Base-by-base conservation (phyloP, 2,888 invertebrate species). In the Rotaria macrura region DNA sequence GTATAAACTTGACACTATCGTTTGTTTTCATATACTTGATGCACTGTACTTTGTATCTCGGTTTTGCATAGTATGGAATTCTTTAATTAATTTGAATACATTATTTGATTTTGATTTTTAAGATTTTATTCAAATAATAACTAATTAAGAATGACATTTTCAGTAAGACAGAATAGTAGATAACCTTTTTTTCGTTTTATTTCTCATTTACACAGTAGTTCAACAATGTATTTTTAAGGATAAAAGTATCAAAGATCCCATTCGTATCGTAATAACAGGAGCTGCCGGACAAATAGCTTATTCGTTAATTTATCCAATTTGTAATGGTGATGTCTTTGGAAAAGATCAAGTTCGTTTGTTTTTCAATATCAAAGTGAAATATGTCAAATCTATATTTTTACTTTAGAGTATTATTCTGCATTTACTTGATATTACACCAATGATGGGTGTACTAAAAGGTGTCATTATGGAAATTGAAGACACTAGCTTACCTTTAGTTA, bases 231-330 rank as follows among this genome's bases (percentile, higher is more conserved):
- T 23, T 40, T 43, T 47, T 25, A 29, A 83, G 43, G 10, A 49
- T 47, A 29, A 20, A 20, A 55, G 52, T 57, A 83, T 85, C 47
- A 57, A 83, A 49, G 74, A 87, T 86, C 95, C 96, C 90, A 94
- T 97, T 89, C 94, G 94, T 92, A 96, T 98, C 88, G 94, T 96
- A 87, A 95, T 99, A 52, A 99, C 98, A 85, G 99, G 99, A 87
- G 99, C 99, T 88, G 99, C 98, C 87, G 99, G 99, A 34, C 99
- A 99, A 92, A 99, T 99, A 88, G 97, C 96, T 87, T 99, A 99
- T 91, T 97, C 97, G 4, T 92, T 99, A 83, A 92, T 99, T 25
- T 96, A 96, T 90, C 95, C 96, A 92, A 93, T 99, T 88, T 96
- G 96, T 25, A 96, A 96, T 89, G 99, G 98, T 87, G 95, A 95